Percentiles rank a stretch among this genome's conserved stretches.
phyloP scores from a whole-genome alignment of 2,888 invertebrate genomes.

The Cremastinae sp. region DNA sequence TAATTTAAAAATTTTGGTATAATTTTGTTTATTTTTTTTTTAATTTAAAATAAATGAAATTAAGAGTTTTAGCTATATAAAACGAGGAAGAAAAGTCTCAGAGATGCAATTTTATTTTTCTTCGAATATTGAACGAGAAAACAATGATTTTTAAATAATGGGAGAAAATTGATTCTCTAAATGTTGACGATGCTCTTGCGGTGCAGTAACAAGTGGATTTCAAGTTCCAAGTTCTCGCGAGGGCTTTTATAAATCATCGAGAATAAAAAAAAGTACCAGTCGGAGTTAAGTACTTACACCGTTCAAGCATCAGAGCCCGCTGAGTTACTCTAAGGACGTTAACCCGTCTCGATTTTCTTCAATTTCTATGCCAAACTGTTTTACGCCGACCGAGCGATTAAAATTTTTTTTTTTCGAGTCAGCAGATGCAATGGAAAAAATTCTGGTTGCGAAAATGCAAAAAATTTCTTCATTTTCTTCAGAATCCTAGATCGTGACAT shows the following conservation, averaged over 20 bases:
- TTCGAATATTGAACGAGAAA: too few relatives aligned
- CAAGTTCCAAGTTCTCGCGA: constrained; percentile 40
- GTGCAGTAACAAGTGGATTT: constrained; percentile 57
- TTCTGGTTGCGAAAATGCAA: too few relatives aligned
- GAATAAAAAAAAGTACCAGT: constrained; percentile 60
- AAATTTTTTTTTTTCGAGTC: background rate
- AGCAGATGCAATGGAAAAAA: background rate
- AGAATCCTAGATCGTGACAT: too few relatives aligned
- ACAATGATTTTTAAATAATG: too few relatives aligned
- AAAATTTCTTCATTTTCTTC: too few relatives aligned
- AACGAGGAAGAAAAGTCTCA: too few relatives aligned
- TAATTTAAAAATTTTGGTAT: too few relatives aligned
- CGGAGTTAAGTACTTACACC: constrained; percentile 73
- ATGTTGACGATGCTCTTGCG: constrained; percentile 3
- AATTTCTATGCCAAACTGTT: background rate
- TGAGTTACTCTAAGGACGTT: constrained; percentile 65
- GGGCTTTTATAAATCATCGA: constrained; percentile 67
- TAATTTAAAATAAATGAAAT: too few relatives aligned
- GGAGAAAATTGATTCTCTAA: background rate
- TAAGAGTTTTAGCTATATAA: too few relatives aligned
- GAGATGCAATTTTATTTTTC: too few relatives aligned
- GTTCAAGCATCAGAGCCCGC: constrained; percentile 75
- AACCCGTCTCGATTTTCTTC: constrained; percentile 29
- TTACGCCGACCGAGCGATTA: background rate
- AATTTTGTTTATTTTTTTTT: too few relatives aligned